Percentiles rank a stretch among this genome's conserved stretches.
phyloP scores from a whole-genome alignment of 2,113 vertebrate species.

The Herpetotheres cachinnans region DNA sequence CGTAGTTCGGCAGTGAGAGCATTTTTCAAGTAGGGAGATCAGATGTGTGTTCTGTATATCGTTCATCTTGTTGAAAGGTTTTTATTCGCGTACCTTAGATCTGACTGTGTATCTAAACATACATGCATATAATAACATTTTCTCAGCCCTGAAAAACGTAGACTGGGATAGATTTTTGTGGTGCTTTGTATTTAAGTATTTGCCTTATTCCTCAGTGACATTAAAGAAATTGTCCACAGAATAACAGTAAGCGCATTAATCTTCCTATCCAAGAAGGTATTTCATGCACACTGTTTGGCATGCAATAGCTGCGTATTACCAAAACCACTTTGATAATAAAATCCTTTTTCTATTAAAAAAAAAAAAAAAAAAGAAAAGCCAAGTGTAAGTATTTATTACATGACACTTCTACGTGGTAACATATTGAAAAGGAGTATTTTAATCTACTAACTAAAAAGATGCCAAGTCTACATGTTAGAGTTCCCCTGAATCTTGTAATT shows the following conservation, averaged over 20 bases:
- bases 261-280: neutral
- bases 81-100: neutral
- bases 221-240: neutral
- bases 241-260: neutral
- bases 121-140: neutral
- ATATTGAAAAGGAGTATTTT: neutral
- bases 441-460: neutral
- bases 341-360: neutral
- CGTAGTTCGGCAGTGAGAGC: neutral
- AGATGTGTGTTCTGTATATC: neutral
- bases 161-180: neutral
- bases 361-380: neutral
- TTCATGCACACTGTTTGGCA: neutral
- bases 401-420: neutral
- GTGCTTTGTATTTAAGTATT: neutral
- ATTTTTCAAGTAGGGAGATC: neutral
- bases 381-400: neutral
- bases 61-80: slow-evolving; percentile 12
- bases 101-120: neutral
- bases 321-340: neutral
- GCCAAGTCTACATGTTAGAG: neutral
- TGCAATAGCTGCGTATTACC: neutral
- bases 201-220: neutral
- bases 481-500: neutral
- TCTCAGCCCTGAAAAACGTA: neutral